Percentiles rank a stretch among this genome's conserved stretches.
phyloP scores from a whole-genome alignment of 1,140 invertebrate species.

The Drosophila saltans region DNA sequence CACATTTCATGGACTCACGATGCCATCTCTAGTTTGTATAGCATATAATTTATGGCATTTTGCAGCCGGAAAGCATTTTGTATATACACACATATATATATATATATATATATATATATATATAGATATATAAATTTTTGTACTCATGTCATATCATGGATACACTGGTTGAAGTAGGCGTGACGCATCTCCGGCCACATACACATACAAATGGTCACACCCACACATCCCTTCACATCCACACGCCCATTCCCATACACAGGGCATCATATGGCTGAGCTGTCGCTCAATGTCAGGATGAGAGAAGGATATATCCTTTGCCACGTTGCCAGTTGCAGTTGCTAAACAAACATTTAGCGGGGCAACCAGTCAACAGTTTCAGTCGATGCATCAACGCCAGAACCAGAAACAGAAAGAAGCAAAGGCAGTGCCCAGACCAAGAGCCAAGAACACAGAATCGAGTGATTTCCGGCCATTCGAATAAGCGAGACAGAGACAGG shows the following conservation, averaged over 20 bases:
- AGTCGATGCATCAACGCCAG: constrained; percentile 73
- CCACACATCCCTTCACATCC: not conserved
- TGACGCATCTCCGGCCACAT: constrained; percentile 12
- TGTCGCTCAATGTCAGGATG: constrained; percentile 63
- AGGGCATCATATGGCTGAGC: constrained; percentile 50
- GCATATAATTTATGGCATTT: constrained; percentile 74
- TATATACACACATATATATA: not conserved
- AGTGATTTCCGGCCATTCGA: constrained; percentile 65
- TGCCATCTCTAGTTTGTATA: constrained; percentile 17
- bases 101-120: not conserved
- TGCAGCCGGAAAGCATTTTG: constrained; percentile 47
- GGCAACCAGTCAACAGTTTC: constrained; percentile 68
- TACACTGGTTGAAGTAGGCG: constrained; percentile 7
- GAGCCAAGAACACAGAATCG: constrained; percentile 18
- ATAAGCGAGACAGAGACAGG: constrained; percentile 4
- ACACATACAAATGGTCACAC: constrained; percentile 27
- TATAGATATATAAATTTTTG: constrained; percentile 56
- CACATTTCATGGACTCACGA: constrained; percentile 14
- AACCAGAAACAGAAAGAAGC: constrained; percentile 10
- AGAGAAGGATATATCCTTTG: constrained; percentile 21
- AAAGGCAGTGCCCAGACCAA: not conserved
- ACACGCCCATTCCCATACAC: constrained; percentile 44
- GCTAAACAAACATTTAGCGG: constrained; percentile 79
- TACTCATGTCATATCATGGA: constrained; percentile 23
- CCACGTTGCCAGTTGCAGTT: constrained; percentile 60